phyloP scores from a whole-genome alignment of 2,113 vertebrate species.

The Rhadina sibilatrix region DNA sequence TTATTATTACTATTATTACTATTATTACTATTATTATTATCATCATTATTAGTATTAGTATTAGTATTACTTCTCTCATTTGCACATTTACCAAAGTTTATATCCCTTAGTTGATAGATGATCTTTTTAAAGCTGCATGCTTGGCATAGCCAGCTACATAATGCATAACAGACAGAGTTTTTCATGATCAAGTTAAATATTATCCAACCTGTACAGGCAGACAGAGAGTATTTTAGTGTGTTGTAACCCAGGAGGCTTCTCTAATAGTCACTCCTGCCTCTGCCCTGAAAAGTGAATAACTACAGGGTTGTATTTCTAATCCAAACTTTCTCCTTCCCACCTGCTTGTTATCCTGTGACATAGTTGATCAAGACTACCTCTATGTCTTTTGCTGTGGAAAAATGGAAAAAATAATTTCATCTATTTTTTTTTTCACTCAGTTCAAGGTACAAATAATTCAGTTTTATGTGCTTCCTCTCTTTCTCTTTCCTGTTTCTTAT shows the following conservation, averaged over 20 bases:
- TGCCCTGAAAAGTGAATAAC: background rate
- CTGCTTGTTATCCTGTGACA: background rate
- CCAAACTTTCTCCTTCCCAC: background rate
- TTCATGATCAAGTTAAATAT: background rate
- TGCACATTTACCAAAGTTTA: background rate
- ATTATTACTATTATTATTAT: background rate
- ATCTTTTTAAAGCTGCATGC: background rate
- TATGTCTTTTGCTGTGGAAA: background rate
- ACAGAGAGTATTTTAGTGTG: background rate
- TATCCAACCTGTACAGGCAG: background rate
- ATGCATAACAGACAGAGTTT: background rate
- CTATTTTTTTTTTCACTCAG: background rate
- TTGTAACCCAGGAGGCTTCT: background rate
- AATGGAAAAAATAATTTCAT: background rate
- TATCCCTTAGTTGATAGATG: background rate
- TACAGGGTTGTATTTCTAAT: background rate
- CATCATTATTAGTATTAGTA: too few species aligned
- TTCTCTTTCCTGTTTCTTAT: background rate
- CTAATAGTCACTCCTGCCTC: background rate
- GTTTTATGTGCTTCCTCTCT: background rate
- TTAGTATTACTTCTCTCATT: background rate
- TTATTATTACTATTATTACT: too few species aligned
- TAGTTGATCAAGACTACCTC: background rate
- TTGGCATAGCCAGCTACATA: background rate
- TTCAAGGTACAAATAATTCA: background rate